These are phyloP conservation scores for Tangara arthus DNA, from an alignment of 2,797 vertebrate species.

Conservation along the genomic window DNA sequence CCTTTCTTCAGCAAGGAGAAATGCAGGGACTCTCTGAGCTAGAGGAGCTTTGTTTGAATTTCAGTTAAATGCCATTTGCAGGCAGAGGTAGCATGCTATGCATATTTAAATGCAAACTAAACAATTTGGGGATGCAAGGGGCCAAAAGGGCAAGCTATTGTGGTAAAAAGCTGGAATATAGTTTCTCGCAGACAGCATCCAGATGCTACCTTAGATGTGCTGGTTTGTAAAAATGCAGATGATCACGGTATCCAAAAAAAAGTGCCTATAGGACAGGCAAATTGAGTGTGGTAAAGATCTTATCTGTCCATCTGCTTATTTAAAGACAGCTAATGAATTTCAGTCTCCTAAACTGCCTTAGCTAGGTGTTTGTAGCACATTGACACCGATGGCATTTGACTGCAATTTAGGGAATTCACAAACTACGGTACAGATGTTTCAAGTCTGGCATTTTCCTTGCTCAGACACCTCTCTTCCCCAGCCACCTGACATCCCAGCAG, in stretches of 20 bases:
- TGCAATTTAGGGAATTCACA: conserved; percentile 21
- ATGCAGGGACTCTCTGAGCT: not conserved
- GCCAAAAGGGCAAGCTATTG: not conserved
- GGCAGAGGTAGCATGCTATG: not conserved
- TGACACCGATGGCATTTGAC: not conserved
- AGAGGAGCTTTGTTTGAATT: not conserved
- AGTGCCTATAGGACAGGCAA: not conserved
- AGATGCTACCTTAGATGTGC: not conserved
- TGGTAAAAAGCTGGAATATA: not conserved
- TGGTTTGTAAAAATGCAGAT: not conserved
- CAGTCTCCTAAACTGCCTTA: not conserved
- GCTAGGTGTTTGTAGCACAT: not conserved
- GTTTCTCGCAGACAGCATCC: not conserved
- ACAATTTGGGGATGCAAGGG: not conserved
- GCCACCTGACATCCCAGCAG: not conserved
- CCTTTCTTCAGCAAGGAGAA: not conserved
- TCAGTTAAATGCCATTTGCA: not conserved
- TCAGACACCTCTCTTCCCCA: not conserved
- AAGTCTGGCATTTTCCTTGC: not conserved
- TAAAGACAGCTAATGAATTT: conserved; percentile 43
- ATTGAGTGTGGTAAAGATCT: not conserved
- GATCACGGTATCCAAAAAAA: not conserved
- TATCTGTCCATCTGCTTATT: conserved; percentile 29
- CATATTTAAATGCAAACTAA: not conserved
- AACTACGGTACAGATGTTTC: not conserved